Conservation (phyloP, 1,140 invertebrate genomes). For the Geopemphigus sp. region DNA sequence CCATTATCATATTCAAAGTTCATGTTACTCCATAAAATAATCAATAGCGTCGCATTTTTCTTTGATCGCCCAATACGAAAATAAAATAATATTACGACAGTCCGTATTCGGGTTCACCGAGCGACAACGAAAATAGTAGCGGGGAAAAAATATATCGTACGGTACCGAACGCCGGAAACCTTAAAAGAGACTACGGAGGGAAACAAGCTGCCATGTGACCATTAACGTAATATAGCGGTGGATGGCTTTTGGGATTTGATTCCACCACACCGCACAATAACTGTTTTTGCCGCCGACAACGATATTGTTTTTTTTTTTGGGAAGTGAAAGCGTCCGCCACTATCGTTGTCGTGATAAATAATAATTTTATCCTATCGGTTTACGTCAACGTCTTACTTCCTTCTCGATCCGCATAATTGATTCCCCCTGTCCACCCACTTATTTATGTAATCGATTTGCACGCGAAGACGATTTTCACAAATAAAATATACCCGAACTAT, state of each 20-base stretch:
- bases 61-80: too few relatives aligned
- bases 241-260: constrained; percentile 3
- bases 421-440: not conserved
- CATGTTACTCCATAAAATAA: too few relatives aligned
- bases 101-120: not conserved
- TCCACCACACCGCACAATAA: not conserved
- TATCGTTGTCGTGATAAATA: not conserved
- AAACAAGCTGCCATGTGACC: not conserved
- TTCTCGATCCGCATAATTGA: constrained; percentile 24
- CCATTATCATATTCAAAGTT: too few relatives aligned
- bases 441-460: constrained; percentile 7
- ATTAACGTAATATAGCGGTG: too few relatives aligned
- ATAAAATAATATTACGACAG: not conserved
- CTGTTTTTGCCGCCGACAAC: not conserved
- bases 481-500: not conserved
- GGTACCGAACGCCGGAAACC: not conserved
- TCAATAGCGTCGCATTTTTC: too few relatives aligned
- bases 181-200: not conserved
- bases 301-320: not conserved
- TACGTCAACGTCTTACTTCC: not conserved
- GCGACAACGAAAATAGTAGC: not conserved
- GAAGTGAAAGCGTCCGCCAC: constrained; percentile 20
- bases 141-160: not conserved
- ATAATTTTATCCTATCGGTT: not conserved
- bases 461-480: not conserved